A percentile compares a stretch with the other conserved stretches of the same genome.
Conservation (phyloP, 2,797 vertebrate genomes). For the Onychomys leucogaster region DNA sequence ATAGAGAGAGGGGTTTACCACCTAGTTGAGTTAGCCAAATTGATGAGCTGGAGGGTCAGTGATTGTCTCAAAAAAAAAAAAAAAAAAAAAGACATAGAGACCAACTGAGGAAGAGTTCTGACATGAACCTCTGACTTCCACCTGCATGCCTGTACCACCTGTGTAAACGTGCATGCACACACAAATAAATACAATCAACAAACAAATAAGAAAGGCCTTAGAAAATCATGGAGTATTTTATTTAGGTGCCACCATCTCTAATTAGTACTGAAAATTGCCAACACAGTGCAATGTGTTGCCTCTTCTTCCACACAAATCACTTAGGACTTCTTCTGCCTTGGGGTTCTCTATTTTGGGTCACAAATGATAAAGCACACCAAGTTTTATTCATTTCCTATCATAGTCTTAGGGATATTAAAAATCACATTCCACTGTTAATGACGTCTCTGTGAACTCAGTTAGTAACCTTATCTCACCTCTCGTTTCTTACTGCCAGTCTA, state of each 20-base stretch:
- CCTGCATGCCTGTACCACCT: neutral
- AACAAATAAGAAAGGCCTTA: neutral
- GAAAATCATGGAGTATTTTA: slow-evolving; percentile 28
- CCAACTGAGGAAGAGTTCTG: neutral
- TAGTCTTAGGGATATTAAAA: slow-evolving; percentile 73
- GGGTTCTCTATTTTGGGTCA: slow-evolving; percentile 76
- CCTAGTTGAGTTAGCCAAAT: neutral
- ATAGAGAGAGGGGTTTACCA: neutral
- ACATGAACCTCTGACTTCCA: neutral
- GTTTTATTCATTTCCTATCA: slow-evolving; percentile 78
- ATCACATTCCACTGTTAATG: slow-evolving; percentile 73
- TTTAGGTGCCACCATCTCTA: slow-evolving; percentile 48
- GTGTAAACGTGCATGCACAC: neutral
- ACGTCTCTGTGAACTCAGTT: slow-evolving; percentile 61
- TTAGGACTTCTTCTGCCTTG: slow-evolving; percentile 67
- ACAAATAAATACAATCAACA: neutral
- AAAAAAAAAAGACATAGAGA: too few relatives aligned
- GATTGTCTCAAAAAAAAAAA: neutral
- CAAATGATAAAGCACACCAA: slow-evolving; percentile 72
- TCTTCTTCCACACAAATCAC: slow-evolving; percentile 69
- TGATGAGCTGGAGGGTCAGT: neutral
- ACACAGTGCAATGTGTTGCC: slow-evolving; percentile 55
- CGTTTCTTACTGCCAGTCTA: slow-evolving; percentile 42
- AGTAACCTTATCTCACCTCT: slow-evolving; percentile 61
- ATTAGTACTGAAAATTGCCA: slow-evolving; percentile 59